Base-by-base conservation (phyloP, 1,140 invertebrate species). In the Drosophila bocqueti region DNA sequence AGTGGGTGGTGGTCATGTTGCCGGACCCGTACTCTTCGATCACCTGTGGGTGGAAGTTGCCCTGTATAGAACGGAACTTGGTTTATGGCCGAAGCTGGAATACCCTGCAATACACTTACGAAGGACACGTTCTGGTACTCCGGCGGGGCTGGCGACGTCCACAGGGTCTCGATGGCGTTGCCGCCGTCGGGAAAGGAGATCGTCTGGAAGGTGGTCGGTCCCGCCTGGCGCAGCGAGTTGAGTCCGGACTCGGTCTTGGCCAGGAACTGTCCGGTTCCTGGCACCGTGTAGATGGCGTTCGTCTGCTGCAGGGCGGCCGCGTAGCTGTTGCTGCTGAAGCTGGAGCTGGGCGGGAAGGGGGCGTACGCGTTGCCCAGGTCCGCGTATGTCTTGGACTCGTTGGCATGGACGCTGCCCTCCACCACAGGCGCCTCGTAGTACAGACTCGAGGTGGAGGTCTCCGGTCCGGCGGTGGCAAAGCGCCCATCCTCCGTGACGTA, bases 351-450 rank as follows among this genome's bases (percentile, higher is more conserved):
- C 18, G 85, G 55, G 46, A 83, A 92, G 47, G 80, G 26, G 5
- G 79, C 38, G 43, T 91, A 91, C 34, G 83, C 85, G 38, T 74
- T 93, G 50, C 91, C 91, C 58, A 93, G 55, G 50, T 93, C 92
- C 16, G 92, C 92, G 55, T 93, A 93, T 2, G 90, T 93, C 60
- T 93, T 93, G 3, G 90, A 68, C 61, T 93, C 92, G 40, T 84
- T 91, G 24, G 79, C 64, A 42, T 83, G 79, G 15, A 79, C 76
- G 5, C 67, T 75, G 49, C 80, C 91, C 34, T 85, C 82, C 13
- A 91, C 75, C 21, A 79, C 71, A 6, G 82, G 59, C 3, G 66
- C 49, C 26, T 92, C 91, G 46, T 91, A 92, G 52, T 91, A 92
- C 5, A 92, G 50, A 15, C 54, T 90, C 2, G 67, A 66, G 45